Conservation (phyloP, 2,888 invertebrate genomes). For the Therioaphis trifolii region DNA sequence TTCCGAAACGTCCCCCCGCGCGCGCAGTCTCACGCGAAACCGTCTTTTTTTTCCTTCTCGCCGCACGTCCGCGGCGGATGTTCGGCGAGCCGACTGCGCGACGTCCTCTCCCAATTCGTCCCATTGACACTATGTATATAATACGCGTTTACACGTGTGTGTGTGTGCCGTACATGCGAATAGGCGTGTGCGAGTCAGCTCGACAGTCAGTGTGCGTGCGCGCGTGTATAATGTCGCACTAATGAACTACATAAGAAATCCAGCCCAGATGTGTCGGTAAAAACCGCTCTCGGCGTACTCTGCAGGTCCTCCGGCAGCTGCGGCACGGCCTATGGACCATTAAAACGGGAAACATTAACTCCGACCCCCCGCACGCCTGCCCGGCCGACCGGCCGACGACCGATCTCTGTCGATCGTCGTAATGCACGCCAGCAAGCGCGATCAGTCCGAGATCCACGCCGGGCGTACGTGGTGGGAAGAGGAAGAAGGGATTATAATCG, state of each 20-base stretch:
- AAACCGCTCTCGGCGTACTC: not conserved
- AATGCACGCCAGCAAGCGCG: no score
- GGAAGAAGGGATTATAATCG: no score
- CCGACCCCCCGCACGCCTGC: not conserved
- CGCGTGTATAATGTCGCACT: not conserved
- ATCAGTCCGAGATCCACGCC: no score
- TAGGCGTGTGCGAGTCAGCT: no score
- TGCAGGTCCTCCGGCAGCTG: no score
- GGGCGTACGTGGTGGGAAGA: no score
- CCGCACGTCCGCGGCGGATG: not conserved
- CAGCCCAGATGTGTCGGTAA: constrained; percentile 32
- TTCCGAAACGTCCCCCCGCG: not conserved
- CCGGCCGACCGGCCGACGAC: not conserved
- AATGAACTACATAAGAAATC: constrained; percentile 22
- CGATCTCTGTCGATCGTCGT: not conserved
- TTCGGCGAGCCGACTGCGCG: not conserved
- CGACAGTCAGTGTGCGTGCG: no score
- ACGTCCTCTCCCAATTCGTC: constrained; percentile 6
- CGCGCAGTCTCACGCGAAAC: no score
- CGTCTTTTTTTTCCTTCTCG: not conserved
- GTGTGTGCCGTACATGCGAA: no score
- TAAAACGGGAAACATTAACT: not conserved
- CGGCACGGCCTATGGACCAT: not conserved
- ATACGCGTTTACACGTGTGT: no score
- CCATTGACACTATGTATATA: not conserved